phyloP scores from a whole-genome alignment of 2,797 vertebrate species.

The Trachurus trachurus region DNA sequence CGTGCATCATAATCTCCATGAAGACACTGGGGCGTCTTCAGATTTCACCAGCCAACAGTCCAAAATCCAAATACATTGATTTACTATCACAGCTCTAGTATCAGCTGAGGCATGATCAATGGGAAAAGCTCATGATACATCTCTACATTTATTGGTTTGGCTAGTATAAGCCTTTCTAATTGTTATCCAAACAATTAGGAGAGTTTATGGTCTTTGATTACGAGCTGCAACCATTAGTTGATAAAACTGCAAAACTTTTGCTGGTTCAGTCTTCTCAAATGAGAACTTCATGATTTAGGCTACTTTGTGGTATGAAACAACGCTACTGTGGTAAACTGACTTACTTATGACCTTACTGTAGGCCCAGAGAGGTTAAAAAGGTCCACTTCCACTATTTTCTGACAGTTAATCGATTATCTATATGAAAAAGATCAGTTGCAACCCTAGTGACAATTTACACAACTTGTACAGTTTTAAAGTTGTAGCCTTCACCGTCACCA shows the following conservation, averaged over 20 bases:
- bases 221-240: too few relatives aligned
- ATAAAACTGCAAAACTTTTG: background rate
- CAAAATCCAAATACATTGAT: background rate
- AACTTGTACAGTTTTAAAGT: too few relatives aligned
- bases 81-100: background rate
- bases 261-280: background rate
- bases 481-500: too few relatives aligned
- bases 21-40: background rate
- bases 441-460: background rate
- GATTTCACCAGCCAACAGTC: background rate
- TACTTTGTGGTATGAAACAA: background rate
- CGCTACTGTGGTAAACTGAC: background rate
- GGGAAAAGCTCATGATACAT: background rate
- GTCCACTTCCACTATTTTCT: background rate
- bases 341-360: background rate
- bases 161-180: background rate
- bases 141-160: too few relatives aligned
- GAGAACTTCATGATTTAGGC: background rate
- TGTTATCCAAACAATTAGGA: background rate
- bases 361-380: too few relatives aligned
- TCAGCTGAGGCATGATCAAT: background rate
- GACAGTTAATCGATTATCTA: background rate
- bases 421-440: background rate
- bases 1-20: background rate
- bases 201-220: too few relatives aligned